A percentile compares a stretch with the other conserved stretches of the same genome.
These are phyloP conservation scores for Muscicapa adusta DNA, from an alignment of 2,113 vertebrate genomes.

Conservation along the genomic window DNA sequence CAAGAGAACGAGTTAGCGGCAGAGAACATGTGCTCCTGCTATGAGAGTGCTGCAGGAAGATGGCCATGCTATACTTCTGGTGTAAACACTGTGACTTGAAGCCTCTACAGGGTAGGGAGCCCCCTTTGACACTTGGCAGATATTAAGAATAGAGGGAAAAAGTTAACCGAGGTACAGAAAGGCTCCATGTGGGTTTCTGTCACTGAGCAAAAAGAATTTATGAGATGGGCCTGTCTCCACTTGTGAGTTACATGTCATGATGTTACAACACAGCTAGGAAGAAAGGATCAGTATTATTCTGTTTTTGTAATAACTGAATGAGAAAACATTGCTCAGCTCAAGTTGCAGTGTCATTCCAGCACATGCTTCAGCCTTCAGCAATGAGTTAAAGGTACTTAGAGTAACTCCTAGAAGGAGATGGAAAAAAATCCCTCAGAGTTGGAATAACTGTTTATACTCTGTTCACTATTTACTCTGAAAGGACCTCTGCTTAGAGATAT, in stretches of 20 bases:
- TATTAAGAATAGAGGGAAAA: not conserved
- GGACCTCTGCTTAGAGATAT: not conserved
- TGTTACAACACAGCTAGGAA: not conserved
- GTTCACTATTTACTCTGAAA: not conserved
- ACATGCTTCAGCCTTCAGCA: not conserved
- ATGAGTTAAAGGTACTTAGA: not conserved
- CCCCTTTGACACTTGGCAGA: not conserved
- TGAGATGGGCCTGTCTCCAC: not conserved
- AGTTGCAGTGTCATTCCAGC: not conserved
- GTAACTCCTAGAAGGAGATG: not conserved
- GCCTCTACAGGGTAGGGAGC: not conserved
- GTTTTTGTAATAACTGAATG: not conserved
- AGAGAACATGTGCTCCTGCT: not conserved
- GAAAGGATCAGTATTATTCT: not conserved
- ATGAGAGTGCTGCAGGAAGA: not conserved
- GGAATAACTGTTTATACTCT: not conserved
- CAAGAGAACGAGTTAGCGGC: not conserved
- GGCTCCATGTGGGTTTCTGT: not conserved
- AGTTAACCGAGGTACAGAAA: not conserved
- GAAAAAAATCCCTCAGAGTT: fast-evolving
- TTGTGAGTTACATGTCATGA: not conserved
- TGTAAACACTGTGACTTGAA: not conserved
- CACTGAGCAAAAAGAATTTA: not conserved
- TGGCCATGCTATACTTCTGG: not conserved
- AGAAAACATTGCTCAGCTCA: not conserved